Percentiles rank a stretch among this genome's conserved stretches.
Conservation (phyloP, 2,113 vertebrate species). For the Glaucomys volans region DNA sequence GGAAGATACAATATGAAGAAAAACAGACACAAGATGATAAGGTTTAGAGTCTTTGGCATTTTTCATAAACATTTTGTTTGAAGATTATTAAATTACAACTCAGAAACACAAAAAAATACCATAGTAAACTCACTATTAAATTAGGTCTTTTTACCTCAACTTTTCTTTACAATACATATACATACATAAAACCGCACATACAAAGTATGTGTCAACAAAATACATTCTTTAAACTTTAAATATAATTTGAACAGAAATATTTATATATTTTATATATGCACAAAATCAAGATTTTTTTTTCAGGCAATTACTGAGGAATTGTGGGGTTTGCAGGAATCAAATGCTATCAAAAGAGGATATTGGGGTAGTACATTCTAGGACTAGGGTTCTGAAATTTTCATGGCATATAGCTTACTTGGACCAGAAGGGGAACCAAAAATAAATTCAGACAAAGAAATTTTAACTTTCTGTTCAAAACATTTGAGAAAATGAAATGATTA, state of each 20-base stretch:
- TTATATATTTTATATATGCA: slow-evolving; percentile 65
- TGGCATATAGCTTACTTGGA: neutral
- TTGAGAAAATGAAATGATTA: neutral
- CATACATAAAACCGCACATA: slow-evolving; percentile 41
- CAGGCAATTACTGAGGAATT: neutral
- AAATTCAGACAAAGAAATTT: neutral
- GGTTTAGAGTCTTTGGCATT: slow-evolving; percentile 87
- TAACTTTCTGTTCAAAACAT: neutral
- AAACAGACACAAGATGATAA: slow-evolving; percentile 85
- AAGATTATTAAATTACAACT: slow-evolving; percentile 82
- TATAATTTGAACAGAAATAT: slow-evolving; percentile 63
- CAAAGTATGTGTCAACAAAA: slow-evolving; percentile 73
- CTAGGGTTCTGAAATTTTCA: neutral
- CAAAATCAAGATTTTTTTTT: slow-evolving; percentile 44
- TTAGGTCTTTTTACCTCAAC: slow-evolving; percentile 63
- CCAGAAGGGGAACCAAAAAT: neutral
- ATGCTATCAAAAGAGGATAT: neutral
- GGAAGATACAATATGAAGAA: slow-evolving; percentile 86
- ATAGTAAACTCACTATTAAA: slow-evolving; percentile 76
- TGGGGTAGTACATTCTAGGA: neutral
- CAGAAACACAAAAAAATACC: neutral
- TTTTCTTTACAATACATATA: slow-evolving; percentile 71
- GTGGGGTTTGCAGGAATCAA: neutral
- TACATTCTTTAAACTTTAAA: slow-evolving; percentile 77
- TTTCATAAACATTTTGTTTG: slow-evolving; percentile 86